Evolutionary conservation across 2,888 invertebrate species (phyloP).

Genomic region (Gortyna flavago): DNA sequence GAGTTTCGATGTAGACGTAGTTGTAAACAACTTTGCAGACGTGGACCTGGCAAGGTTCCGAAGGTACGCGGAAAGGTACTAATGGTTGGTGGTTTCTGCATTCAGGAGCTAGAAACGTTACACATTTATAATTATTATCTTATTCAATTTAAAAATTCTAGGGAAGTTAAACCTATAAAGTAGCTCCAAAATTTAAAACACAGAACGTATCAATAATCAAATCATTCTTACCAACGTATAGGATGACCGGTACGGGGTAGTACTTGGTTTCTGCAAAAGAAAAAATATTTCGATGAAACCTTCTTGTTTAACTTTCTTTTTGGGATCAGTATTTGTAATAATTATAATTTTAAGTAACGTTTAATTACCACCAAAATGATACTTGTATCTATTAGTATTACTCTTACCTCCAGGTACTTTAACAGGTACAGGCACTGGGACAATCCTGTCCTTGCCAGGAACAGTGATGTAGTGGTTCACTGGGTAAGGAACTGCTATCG

Average conservation of each 20-base stretch:
- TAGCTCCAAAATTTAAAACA: neutral
- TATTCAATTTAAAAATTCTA: neutral
- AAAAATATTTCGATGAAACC: neutral
- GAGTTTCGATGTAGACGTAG: constrained; percentile 79
- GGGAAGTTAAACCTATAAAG: neutral
- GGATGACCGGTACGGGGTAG: constrained; percentile 77
- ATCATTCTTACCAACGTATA: constrained; percentile 78
- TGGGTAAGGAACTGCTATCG: constrained; percentile 73
- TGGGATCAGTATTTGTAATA: neutral
- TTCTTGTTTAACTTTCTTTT: neutral
- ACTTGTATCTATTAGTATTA: neutral
- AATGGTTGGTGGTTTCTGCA: constrained; percentile 76
- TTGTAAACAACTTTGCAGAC: constrained; percentile 82
- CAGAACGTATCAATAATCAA: neutral
- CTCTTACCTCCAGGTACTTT: constrained; percentile 57
- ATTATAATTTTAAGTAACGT: neutral
- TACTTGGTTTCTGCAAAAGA: constrained; percentile 75
- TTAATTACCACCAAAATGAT: neutral
- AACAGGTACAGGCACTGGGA: constrained; percentile 75
- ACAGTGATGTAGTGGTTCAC: constrained; percentile 76
- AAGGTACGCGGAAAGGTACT: constrained; percentile 75
- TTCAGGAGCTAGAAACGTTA: constrained; percentile 71
- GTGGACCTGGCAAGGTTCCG: constrained; percentile 73
- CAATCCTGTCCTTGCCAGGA: constrained; percentile 76
- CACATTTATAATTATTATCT: neutral